phyloP scores from a whole-genome alignment of 2,797 vertebrate genomes.

The Dipus sagitta region DNA sequence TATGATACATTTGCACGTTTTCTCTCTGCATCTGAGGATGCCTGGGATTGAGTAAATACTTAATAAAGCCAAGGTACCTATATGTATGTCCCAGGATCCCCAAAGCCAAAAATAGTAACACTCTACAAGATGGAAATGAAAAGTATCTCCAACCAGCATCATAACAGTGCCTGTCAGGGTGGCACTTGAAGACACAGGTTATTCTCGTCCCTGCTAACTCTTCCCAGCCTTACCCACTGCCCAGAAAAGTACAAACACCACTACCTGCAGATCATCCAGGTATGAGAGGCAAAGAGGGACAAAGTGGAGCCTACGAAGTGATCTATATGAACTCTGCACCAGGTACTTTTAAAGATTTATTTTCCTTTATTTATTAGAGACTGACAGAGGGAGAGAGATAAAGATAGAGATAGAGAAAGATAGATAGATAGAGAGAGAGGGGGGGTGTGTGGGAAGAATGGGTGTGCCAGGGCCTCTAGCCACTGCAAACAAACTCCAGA shows the following conservation, averaged over 20 bases:
- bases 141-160: not conserved
- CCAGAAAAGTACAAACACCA: not conserved
- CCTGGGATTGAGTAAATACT: constrained; percentile 45
- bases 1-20: not conserved
- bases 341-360: not conserved
- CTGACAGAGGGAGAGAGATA: no score
- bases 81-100: not conserved
- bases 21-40: constrained; percentile 34
- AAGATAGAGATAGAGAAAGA: no score
- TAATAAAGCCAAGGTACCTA: constrained; percentile 21
- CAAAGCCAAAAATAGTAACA: constrained; percentile 42
- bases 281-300: not conserved
- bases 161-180: not conserved
- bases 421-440: no score
- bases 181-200: not conserved
- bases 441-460: no score
- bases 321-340: not conserved
- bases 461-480: no score
- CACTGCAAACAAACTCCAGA: no score
- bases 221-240: not conserved
- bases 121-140: not conserved
- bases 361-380: not conserved
- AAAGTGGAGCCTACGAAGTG: not conserved
- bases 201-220: not conserved
- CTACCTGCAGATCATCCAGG: not conserved